These are phyloP conservation scores for Vimba vimba DNA, from an alignment of 2,113 vertebrate genomes.

Conservation along the genomic window DNA sequence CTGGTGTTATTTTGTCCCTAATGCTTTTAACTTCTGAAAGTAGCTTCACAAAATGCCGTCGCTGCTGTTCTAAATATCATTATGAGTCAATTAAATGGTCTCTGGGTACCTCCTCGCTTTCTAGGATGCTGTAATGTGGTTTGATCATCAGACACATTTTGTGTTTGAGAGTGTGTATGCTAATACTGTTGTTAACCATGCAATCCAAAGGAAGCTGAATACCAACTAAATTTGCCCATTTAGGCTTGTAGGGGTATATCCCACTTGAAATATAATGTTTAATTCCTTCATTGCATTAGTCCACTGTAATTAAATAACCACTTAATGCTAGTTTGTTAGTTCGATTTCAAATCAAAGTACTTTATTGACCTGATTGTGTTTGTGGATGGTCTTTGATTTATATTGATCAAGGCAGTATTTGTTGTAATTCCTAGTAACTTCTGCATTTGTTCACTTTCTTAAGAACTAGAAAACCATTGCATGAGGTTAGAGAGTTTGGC, in stretches of 20 bases:
- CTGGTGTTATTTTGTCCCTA: slow-evolving; percentile 47
- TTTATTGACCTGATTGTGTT: too few species aligned
- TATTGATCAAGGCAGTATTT: too few species aligned
- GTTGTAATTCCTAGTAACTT: too few species aligned
- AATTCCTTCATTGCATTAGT: neutral
- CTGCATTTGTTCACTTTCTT: too few species aligned
- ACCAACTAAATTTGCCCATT: neutral
- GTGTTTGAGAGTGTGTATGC: neutral
- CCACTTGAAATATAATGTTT: neutral
- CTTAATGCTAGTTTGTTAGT: neutral
- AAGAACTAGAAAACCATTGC: too few species aligned
- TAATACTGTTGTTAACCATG: slow-evolving; percentile 15
- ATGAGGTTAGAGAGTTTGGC: too few species aligned
- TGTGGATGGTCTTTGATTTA: too few species aligned
- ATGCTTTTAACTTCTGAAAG: slow-evolving; percentile 54
- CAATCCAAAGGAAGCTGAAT: neutral
- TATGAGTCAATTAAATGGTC: slow-evolving; percentile 45
- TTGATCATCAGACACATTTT: slow-evolving; percentile 46
- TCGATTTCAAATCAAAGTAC: too few species aligned
- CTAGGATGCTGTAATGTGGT: slow-evolving; percentile 48
- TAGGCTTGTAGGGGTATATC: neutral
- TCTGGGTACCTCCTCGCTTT: slow-evolving; percentile 39
- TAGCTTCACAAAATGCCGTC: slow-evolving; percentile 46
- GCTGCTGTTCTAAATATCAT: slow-evolving; percentile 31
- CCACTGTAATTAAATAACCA: neutral